Evolutionary conservation across 2,888 invertebrate species (phyloP), one percentile per base, ranked within the genome.

Genomic region (Tipula helvola): DNA sequence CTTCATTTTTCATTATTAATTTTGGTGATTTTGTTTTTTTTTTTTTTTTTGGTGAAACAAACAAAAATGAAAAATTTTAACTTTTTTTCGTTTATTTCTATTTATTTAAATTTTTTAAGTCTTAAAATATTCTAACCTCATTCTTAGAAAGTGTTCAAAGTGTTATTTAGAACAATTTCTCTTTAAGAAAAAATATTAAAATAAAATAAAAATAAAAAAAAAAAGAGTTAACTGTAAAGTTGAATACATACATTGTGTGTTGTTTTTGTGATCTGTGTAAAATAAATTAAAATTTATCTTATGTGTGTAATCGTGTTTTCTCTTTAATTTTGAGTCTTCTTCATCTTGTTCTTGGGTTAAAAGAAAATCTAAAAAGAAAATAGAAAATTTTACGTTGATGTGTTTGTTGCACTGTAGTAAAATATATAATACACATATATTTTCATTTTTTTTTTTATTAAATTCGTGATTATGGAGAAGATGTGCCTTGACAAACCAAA

Each of bases 161-260:
- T 87, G 87, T 87, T 87, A 88, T 87, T 87, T 88, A 87, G 88
- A 88, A 88, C 88, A 88, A 88, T 88, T 88, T 88, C 88, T 88
- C 88, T 87, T 71, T 87, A 87, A 44, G 86, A 44, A 87, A 86
- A 87, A 87, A 87, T 18, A 85, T 87, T 87, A 86, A 86, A 86
- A 84, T 41, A 42, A 16, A 87, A 86, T 47, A 87, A 87, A 57
- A 71, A 28, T 28, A 28, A 28, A 28, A 28, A 28, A 28, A 39
- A 36, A 87, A 18, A 52, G 86, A 86, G 41, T 57, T 44, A 86
- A 87, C 85, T 85, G 83, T 86, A 86, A 87, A 86, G 13, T 36
- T 86, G 52, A 86, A 57, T 39, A 57, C 36, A 85, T 52, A 85
- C 84, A 57, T 86, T 84, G 84, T 84, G 84, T 84, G 36, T 84